Conservation (phyloP, 2,888 invertebrate species). For the Rotaria magnacalcarata region DNA sequence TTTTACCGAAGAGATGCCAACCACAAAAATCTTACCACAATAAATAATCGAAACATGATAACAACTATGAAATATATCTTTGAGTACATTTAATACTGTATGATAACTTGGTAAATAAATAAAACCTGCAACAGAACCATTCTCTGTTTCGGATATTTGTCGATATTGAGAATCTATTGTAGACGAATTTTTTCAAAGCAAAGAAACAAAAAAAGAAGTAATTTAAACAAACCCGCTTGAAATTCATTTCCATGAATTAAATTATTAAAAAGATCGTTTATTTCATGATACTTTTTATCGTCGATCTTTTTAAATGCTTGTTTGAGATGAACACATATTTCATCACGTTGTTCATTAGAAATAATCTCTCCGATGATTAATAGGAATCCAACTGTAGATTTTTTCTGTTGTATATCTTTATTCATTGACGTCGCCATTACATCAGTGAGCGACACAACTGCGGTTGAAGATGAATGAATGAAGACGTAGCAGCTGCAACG, state of each 20-base stretch:
- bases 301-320: neutral
- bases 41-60: conserved; percentile 4
- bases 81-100: conserved; percentile 4
- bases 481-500: neutral
- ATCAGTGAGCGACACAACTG: neutral
- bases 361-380: neutral
- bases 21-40: neutral
- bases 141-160: neutral
- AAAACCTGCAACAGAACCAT: neutral
- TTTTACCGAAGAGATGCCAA: neutral
- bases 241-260: conserved; percentile 31
- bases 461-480: neutral
- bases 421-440: neutral
- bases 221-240: neutral
- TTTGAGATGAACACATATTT: neutral
- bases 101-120: neutral
- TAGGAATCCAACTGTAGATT: conserved; percentile 11
- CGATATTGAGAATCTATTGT: conserved; percentile 6
- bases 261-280: conserved; percentile 8
- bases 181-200: neutral
- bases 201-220: no score
- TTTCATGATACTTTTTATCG: neutral
- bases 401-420: neutral
- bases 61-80: neutral
- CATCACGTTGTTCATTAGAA: conserved; percentile 8